Base-by-base conservation (phyloP, 2,888 invertebrate genomes). In the Rhopalosiphum nymphaeae region DNA sequence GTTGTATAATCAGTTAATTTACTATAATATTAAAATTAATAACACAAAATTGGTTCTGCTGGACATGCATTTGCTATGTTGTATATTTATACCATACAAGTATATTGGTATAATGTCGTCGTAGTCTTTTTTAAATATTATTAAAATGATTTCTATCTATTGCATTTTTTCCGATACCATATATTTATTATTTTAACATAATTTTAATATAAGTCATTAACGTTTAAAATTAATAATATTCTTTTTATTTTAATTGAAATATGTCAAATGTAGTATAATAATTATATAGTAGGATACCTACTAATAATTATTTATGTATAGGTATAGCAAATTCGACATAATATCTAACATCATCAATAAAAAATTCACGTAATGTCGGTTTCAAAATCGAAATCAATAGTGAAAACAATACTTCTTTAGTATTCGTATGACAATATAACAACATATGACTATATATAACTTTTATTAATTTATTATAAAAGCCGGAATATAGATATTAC, bases 331-430 rank as follows among this genome's bases (percentile, higher is more conserved):
- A 78, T 89, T 78, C 7, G 36, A 44, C 86, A 46, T 46, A 46
- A 86, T 86, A 46, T 86, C 86, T 86, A 86, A 44, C 44, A 21
- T 46, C 67, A 67, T 90, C 67, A 90, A 90, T 90, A 90, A 46
- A 46, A 46, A 90, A 67, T 46, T n/a, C 90, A 90, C 90, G 90
- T 90, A 90, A 29, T 44, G 13, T 84, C 78, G 29, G 91, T 90
- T 90, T 67, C 67, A 90, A 67, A 90, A 90, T 46, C n/a, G 61
- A 90, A 90, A 90, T 67, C 91, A 84, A 91, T 84, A 91, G 49
- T 90, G 67, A 84, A 90, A 67, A 61, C 67, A 46, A 90, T 49
- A 44, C 67, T 91, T 36, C 13, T 91, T 78, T 91, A 11, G 49
- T 78, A 78, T 67, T 67, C 91, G 13, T 49, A n/a, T 3, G 61